Evolutionary conservation across 2,797 vertebrate species (phyloP), one percentile per base, ranked within the genome.

Genomic region (Gymnoscopelus microlampas): DNA sequence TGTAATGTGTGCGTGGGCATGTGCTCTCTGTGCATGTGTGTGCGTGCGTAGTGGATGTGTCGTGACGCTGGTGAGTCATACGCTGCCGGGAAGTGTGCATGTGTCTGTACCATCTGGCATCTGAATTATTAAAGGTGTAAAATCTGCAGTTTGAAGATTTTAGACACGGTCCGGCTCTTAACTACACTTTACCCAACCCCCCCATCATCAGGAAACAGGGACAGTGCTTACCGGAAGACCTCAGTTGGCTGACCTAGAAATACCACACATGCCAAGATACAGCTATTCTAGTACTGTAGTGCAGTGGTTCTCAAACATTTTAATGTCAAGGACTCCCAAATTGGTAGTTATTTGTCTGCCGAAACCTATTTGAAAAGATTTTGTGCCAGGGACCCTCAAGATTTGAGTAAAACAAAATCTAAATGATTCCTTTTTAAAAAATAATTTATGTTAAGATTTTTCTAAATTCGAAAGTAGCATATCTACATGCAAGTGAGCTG

Each of bases 81-180:
- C 74, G 80, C 78, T 89, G 81, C 83, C 39, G 15, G 81, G 73
- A 84, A 90, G 63, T 53, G 71, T 81, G 76, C 60, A 35, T 88
- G 73, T 70, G 78, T 64, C 68, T 63, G 24, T 69, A 76, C 85
- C 86, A 93, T 92, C 90, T 93, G 91, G 70, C 65, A 70, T 85
- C 70, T 94, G 71, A 93, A 93, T 93, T 91, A 93, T 89, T 91
- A 66, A 93, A 90, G 60, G 73, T 84, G 60, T 83, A 84, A 89
- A 91, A 92, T 88, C 77, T 89, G 81, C 85, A 87, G 86, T 88
- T 87, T 89, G 74, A 76, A 85, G 72, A 76, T 86, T 89, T 91
- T 69, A 83, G 74, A 87, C 80, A 88, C 75, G 73, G 77, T 82
- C 81, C 35, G 32, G 62, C 74, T 87, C 66, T 87, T 77, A 75